These are phyloP conservation scores for Anarsia innoxiella DNA, from an alignment of 2,888 invertebrate species.

Conservation along the genomic window DNA sequence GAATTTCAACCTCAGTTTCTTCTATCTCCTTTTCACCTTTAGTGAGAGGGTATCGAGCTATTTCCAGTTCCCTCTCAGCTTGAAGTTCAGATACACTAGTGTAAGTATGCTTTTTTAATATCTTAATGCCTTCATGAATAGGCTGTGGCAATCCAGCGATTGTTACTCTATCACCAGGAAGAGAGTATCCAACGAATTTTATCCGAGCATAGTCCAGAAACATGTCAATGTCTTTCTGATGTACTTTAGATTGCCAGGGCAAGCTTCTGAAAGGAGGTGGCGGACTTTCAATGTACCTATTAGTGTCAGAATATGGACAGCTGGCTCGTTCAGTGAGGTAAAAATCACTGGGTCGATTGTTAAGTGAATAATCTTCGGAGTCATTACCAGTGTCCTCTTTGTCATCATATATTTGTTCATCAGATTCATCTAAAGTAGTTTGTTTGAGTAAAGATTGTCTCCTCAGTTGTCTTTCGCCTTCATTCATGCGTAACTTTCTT, in stretches of 20 bases:
- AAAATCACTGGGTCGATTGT: slow-evolving; percentile 60
- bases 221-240: slow-evolving; percentile 93
- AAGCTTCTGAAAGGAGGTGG: slow-evolving; percentile 77
- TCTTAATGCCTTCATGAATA: slow-evolving; percentile 96
- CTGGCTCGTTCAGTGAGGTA: background rate
- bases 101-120: slow-evolving; percentile 94
- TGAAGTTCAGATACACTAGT: slow-evolving; percentile 95
- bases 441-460: slow-evolving; percentile 92
- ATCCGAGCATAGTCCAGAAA: slow-evolving; percentile 93
- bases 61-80: slow-evolving; percentile 92
- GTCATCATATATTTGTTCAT: slow-evolving; percentile 83
- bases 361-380: slow-evolving; percentile 77
- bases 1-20: slow-evolving; percentile 88
- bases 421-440: slow-evolving; percentile 89
- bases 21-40: slow-evolving; percentile 86
- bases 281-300: slow-evolving; percentile 65
- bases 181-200: slow-evolving; percentile 97
- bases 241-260: slow-evolving; percentile 97
- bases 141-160: slow-evolving; percentile 97
- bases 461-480: slow-evolving; percentile 79
- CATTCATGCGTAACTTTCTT: slow-evolving; percentile 66
- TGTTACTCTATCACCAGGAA: slow-evolving; percentile 90
- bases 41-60: slow-evolving; percentile 92
- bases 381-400: slow-evolving; percentile 78
- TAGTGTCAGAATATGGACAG: slow-evolving; percentile 59